Conservation (phyloP, 2,113 vertebrate species). For the Phaethon lepturus region DNA sequence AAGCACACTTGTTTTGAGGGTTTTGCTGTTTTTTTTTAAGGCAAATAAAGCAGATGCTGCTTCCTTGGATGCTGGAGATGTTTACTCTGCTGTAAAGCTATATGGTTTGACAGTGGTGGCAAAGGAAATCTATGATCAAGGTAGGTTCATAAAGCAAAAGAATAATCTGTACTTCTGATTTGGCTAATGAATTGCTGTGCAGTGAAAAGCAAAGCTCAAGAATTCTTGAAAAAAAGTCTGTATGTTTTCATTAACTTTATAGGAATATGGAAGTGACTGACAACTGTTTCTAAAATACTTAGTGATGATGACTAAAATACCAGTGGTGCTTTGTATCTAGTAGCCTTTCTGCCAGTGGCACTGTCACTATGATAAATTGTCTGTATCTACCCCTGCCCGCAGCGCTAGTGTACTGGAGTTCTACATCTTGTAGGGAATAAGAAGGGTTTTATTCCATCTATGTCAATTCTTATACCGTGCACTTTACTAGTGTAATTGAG, state of each 20-base stretch:
- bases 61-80: slow-evolving; percentile 88
- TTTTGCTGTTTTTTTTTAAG: slow-evolving; percentile 66
- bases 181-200: not conserved
- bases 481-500: not conserved
- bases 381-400: not conserved
- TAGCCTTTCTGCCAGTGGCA: not conserved
- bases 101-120: slow-evolving; percentile 84
- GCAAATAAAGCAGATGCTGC: slow-evolving; percentile 87
- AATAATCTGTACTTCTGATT: not conserved
- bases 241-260: not conserved
- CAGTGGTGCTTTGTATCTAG: not conserved
- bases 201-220: not conserved
- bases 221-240: not conserved
- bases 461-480: not conserved
- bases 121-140: slow-evolving; percentile 86
- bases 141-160: slow-evolving; percentile 62
- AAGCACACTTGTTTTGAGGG: not conserved
- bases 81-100: slow-evolving; percentile 88
- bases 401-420: not conserved
- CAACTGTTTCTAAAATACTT: not conserved
- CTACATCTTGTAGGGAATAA: not conserved
- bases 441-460: not conserved
- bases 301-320: not conserved
- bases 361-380: not conserved
- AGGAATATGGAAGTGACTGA: not conserved